Conservation (phyloP, 2,797 vertebrate genomes). For the Silurus aristotelis region DNA sequence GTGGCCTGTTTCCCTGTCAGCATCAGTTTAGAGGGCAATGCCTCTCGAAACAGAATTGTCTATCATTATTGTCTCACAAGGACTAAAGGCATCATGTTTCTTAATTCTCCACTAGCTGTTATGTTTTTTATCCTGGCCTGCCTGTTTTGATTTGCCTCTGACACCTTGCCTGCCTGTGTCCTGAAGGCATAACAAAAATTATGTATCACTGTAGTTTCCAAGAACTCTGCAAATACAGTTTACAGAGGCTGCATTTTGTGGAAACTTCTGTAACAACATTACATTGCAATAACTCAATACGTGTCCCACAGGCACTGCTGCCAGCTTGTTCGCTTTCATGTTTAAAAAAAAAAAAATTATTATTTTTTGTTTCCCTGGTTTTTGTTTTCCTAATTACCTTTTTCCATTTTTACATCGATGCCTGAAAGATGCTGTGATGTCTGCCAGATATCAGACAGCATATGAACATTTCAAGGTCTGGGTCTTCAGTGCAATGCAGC, state of each 20-base stretch:
- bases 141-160: neutral
- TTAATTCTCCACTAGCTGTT: neutral
- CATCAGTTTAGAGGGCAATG: no score
- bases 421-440: constrained; percentile 1
- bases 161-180: neutral
- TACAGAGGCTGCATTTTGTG: constrained; percentile 12
- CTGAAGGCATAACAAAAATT: constrained; percentile 1
- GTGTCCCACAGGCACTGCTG: constrained; percentile 1
- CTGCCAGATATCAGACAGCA: neutral
- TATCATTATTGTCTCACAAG: neutral
- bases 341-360: no score
- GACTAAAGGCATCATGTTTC: neutral
- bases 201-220: neutral
- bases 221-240: neutral
- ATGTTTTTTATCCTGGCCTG: no score
- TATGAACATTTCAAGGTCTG: neutral
- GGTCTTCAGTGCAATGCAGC: neutral
- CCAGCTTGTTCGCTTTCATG: neutral
- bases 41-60: neutral
- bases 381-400: neutral
- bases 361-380: neutral
- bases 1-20: neutral
- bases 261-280: constrained; percentile 6
- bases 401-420: neutral
- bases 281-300: constrained; percentile 17